A percentile compares a stretch with the other conserved stretches of the same genome.
phyloP scores from a whole-genome alignment of 2,113 vertebrate genomes.

The Anolis carolinensis region DNA sequence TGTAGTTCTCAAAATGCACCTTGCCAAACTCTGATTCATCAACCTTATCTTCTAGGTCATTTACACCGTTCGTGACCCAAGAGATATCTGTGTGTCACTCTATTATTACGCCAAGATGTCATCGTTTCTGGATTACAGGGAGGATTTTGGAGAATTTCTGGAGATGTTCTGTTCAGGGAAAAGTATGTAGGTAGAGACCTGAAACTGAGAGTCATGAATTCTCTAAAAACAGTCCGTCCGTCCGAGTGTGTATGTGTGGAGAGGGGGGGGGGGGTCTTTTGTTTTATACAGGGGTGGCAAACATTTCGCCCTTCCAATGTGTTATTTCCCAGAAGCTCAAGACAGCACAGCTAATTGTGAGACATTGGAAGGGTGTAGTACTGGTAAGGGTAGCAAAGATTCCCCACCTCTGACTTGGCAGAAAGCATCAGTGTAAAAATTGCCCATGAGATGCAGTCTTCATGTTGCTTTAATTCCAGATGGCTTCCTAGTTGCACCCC shows the following conservation, averaged over 20 bases:
- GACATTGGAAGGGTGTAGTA: no score
- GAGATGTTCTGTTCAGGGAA: constrained; percentile 32
- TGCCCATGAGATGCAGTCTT: background rate
- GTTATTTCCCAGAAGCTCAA: no score
- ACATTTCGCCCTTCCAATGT: no score
- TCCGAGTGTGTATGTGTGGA: no score
- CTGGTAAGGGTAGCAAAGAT: background rate
- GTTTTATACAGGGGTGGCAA: no score
- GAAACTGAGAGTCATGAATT: background rate
- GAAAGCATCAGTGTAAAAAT: background rate
- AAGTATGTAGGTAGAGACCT: constrained; percentile 1
- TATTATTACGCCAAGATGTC: constrained; percentile 69
- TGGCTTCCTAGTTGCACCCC: background rate
- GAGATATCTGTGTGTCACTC: constrained; percentile 59
- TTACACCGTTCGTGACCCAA: constrained; percentile 65
- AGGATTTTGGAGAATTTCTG: constrained; percentile 45
- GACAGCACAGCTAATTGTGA: no score
- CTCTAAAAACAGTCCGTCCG: background rate
- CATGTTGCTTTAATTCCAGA: background rate
- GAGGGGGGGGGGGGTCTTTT: background rate
- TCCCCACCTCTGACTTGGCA: background rate
- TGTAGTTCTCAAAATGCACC: no score
- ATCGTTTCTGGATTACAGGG: constrained; percentile 34
- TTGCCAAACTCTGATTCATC: no score
- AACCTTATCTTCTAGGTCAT: constrained; percentile 51